Base-by-base conservation (phyloP, 2,888 invertebrate genomes). In the Adineta ricciae region DNA sequence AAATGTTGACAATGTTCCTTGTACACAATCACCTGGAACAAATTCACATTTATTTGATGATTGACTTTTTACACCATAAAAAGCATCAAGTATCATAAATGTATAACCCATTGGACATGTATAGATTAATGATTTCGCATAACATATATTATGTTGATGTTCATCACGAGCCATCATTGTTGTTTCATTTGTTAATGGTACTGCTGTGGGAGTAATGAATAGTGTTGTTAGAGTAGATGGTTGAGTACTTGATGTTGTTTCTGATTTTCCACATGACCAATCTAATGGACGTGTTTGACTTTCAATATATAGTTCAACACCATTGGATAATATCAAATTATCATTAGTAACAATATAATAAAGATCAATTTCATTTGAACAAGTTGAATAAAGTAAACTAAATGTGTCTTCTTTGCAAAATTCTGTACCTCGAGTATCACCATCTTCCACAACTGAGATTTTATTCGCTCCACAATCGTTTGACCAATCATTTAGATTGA, bases 221-320 rank as follows among this genome's bases (percentile, higher is more conserved):
- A 27, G 27, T 64, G 27, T 64, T 46, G 46, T 46, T 46, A 11
- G 46, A 46, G 46, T 5, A 46, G 46, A 11, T 46, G 46, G 46
- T 46, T 5, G 5, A 8, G 46, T 46, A 46, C 5, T 11, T 46
- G 46, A 8, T 41, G 78, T 78, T 38, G 16, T 1, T n/a, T 0
- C 2, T 11, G 78, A 24, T n/a, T 78, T 38, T 14, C n/a, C 41
- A 41, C 41, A 78, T 32, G 16, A 1, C 38, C n/a, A n/a, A 4
- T 78, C 41, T 9, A n/a, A 24, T 78, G 78, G 78, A 24, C 78
- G 78, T 24, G 2, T 14, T 41, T 41, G 24, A n/a, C 41, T 78
- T 78, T 78, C 78, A 78, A 78, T 78, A 14, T 78, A 78, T n/a
- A 78, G 14, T 78, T 78, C 19, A 41, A 14, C 78, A 32, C 78